phyloP scores from a whole-genome alignment of 1,140 invertebrate species.

The Drosophila ohnishii region DNA sequence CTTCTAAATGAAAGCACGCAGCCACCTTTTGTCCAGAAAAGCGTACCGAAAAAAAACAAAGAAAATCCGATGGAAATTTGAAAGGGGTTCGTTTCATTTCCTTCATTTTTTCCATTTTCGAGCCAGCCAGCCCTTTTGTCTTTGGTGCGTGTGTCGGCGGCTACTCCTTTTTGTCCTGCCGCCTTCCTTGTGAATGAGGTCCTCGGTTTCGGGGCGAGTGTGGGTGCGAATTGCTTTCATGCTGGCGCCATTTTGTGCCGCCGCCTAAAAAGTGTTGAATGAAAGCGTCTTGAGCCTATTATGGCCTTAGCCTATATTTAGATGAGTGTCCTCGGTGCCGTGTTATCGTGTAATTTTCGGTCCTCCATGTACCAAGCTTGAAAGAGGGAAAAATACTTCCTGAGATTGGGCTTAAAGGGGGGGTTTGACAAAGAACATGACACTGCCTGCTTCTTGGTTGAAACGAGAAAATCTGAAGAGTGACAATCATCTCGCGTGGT shows the following conservation, averaged over 20 bases:
- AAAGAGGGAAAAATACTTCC: constrained; percentile 40
- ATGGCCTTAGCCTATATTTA: constrained; percentile 55
- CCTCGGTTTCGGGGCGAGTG: constrained; percentile 3
- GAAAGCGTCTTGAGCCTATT: constrained; percentile 78
- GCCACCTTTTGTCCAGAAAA: constrained; percentile 31
- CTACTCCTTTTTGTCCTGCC: constrained; percentile 50
- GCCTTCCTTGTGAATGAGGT: constrained; percentile 14
- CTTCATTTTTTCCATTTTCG: constrained; percentile 4
- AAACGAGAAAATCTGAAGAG: constrained; percentile 7
- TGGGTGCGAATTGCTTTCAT: constrained; percentile 51
- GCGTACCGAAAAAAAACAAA: constrained; percentile 27
- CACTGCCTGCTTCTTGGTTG: constrained; percentile 1
- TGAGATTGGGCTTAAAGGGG: constrained; percentile 38
- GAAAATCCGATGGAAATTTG: constrained; percentile 49
- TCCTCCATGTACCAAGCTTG: constrained; percentile 26
- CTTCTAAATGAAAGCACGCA: constrained; percentile 44
- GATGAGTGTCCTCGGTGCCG: constrained; percentile 35
- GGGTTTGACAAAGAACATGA: constrained; percentile 18
- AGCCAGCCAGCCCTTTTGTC: constrained; percentile 49
- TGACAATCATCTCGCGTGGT: not conserved
- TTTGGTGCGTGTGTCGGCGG: constrained; percentile 66
- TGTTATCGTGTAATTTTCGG: constrained; percentile 67
- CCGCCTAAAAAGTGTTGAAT: constrained; percentile 79
- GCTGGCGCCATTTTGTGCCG: constrained; percentile 73
- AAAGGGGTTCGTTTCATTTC: constrained; percentile 36